Percentiles rank a stretch among this genome's conserved stretches.
Evolutionary conservation across 2,113 vertebrate genomes (phyloP).

Genomic region (Otolemur garnettii): DNA sequence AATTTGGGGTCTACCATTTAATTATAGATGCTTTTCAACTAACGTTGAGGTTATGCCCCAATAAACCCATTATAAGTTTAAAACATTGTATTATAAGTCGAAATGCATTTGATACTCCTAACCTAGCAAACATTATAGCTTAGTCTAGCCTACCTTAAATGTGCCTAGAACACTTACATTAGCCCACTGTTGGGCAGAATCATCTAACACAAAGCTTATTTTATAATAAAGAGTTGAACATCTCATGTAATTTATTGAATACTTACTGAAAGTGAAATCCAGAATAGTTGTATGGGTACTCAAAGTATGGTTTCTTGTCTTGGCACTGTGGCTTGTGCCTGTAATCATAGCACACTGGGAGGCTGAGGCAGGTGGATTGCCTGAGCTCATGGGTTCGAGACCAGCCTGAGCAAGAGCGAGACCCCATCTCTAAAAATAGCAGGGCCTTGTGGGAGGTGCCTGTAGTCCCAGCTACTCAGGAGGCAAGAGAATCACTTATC

Average conservation of each 20-base stretch:
- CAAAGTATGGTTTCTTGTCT: neutral
- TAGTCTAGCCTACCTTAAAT: neutral
- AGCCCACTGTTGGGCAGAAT: neutral
- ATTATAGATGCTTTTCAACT: neutral
- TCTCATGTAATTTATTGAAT: neutral
- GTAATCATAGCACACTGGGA: too few relatives aligned
- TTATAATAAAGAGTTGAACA: neutral
- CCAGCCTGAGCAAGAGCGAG: too few relatives aligned
- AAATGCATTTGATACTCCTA: neutral
- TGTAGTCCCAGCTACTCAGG: too few relatives aligned
- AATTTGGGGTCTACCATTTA: neutral
- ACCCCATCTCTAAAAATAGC: too few relatives aligned
- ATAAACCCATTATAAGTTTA: neutral
- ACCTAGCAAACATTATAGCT: neutral
- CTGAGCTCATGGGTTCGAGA: too few relatives aligned
- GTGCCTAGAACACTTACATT: neutral
- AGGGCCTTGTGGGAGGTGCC: too few relatives aligned
- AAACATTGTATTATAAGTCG: neutral
- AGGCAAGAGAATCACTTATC: too few relatives aligned
- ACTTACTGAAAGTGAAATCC: neutral
- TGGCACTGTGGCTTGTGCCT: too few relatives aligned
- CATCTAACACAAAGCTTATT: neutral
- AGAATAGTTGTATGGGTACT: neutral
- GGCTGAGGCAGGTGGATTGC: too few relatives aligned
- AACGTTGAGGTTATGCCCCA: neutral